phyloP scores from a whole-genome alignment of 2,797 vertebrate species.

The Cossypha heuglini region DNA sequence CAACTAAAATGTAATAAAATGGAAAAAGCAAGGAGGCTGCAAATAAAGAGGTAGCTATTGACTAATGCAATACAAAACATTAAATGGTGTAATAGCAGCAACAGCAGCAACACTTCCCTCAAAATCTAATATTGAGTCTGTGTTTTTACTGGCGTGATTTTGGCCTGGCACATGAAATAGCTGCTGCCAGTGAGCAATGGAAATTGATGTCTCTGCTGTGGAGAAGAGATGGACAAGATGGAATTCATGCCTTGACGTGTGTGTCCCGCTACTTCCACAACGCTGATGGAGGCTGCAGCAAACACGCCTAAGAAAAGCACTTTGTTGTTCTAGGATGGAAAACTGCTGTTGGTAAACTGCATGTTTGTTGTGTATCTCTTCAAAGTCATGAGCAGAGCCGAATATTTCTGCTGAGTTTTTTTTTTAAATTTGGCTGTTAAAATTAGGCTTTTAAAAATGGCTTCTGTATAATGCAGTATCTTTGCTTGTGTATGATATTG shows the following conservation, averaged over 20 bases:
- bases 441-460: background rate
- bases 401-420: background rate
- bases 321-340: background rate
- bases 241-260: background rate
- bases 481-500: background rate
- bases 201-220: background rate
- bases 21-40: background rate
- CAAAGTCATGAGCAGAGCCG: background rate
- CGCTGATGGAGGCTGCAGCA: background rate
- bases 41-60: background rate
- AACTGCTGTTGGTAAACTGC: background rate
- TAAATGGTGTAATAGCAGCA: background rate
- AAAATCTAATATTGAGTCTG: background rate
- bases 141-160: background rate
- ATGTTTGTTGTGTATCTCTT: background rate
- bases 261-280: background rate
- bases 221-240: background rate
- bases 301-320: background rate
- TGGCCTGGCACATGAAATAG: background rate
- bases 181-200: background rate
- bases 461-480: background rate
- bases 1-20: constrained; percentile 17
- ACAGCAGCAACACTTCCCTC: background rate
- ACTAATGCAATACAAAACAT: background rate
- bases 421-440: background rate